Conservation (phyloP, 2,113 vertebrate species). For the Monopterus albus region DNA sequence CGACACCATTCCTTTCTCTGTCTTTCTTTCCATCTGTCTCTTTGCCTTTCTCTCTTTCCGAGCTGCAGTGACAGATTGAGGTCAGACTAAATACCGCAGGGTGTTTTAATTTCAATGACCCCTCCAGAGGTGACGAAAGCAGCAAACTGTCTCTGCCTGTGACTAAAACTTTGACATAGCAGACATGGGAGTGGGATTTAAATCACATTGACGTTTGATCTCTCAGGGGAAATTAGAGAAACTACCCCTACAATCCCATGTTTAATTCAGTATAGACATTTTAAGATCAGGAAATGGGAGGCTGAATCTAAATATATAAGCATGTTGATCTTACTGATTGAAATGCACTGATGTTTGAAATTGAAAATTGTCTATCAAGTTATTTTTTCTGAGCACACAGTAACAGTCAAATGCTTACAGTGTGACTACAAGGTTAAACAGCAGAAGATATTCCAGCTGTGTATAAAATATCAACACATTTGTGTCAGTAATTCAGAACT, state of each 20-base stretch:
- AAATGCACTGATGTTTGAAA: neutral
- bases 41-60: conserved; percentile 31
- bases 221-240: conserved; percentile 59
- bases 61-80: conserved; percentile 80
- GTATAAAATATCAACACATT: too few species aligned
- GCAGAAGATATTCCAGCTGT: too few species aligned
- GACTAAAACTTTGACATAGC: conserved; percentile 63
- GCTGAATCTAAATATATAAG: conserved; percentile 16
- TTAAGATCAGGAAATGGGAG: conserved; percentile 28
- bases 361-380: neutral
- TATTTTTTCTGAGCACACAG: too few species aligned
- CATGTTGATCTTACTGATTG: conserved; percentile 2
- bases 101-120: conserved; percentile 81
- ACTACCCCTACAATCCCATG: conserved; percentile 14
- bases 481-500: too few species aligned
- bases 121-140: conserved; percentile 74
- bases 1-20: conserved; percentile 9
- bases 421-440: too few species aligned
- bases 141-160: conserved; percentile 62
- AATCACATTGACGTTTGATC: conserved; percentile 48
- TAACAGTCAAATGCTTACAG: too few species aligned
- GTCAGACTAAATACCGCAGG: conserved; percentile 70
- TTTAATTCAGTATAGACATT: conserved; percentile 31
- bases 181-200: conserved; percentile 53
- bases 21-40: conserved; percentile 33